phyloP scores from a whole-genome alignment of 2,888 invertebrate species.

The Cerceris ruficornis region DNA sequence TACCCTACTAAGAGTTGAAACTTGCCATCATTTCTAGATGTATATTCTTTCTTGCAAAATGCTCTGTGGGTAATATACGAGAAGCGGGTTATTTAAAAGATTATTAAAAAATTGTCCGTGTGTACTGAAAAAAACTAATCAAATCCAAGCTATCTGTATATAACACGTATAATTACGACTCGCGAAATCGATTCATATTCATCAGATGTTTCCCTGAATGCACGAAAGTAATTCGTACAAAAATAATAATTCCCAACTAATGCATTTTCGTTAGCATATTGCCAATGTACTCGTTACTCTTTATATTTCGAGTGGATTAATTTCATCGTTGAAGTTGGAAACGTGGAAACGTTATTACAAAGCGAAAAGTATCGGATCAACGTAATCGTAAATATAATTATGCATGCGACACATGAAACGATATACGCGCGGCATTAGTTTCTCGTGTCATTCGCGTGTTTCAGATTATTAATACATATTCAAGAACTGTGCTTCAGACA shows the following conservation, averaged over 20 bases:
- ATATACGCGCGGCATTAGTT: neutral
- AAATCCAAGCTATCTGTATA: neutral
- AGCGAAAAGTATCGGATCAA: neutral
- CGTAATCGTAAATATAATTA: neutral
- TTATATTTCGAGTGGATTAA: neutral
- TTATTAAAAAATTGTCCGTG: neutral
- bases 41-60: constrained; percentile 7
- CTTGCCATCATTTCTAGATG: constrained; percentile 7
- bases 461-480: neutral
- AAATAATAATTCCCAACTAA: neutral
- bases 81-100: constrained; percentile 34
- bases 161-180: neutral
- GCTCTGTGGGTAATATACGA: constrained; percentile 26
- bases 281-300: neutral
- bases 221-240: neutral
- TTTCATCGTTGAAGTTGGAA: neutral
- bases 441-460: neutral
- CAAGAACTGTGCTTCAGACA: neutral
- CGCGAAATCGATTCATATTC: neutral
- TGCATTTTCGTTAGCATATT: neutral
- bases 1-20: constrained; percentile 26
- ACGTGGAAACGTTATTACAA: neutral
- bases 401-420: neutral
- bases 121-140: neutral
- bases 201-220: neutral